These are phyloP conservation scores for Melanotaenia trifasciata DNA, from an alignment of 2,797 vertebrate species.

Conservation along the genomic window DNA sequence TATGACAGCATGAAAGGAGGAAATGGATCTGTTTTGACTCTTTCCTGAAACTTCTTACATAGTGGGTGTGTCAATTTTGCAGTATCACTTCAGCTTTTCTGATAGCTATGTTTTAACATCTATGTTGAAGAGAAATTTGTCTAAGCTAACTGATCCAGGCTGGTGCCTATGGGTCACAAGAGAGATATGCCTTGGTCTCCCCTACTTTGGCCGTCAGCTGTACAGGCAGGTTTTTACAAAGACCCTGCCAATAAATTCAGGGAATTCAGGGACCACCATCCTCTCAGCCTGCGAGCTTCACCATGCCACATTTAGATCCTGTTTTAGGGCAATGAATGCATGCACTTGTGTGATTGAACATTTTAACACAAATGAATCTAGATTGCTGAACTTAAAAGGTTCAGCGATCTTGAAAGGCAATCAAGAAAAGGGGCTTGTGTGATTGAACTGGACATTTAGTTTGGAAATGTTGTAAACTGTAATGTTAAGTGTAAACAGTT, in stretches of 20 bases:
- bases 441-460: neutral
- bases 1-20: conserved; percentile 12
- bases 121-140: conserved; percentile 5
- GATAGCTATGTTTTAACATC: conserved; percentile 31
- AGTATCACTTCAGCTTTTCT: conserved; percentile 2
- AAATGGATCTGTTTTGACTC: conserved; percentile 9
- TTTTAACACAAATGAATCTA: neutral
- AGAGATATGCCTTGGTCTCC: neutral
- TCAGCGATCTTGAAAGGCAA: no score
- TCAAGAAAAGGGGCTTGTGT: neutral
- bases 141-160: neutral
- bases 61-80: conserved; percentile 22
- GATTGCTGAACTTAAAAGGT: neutral
- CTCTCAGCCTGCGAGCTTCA: neutral
- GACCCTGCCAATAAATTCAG: neutral
- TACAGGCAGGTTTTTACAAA: neutral
- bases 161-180: neutral
- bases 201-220: neutral
- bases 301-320: neutral
- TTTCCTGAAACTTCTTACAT: neutral
- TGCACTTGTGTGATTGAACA: neutral
- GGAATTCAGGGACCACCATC: neutral
- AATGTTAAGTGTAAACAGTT: neutral
- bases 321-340: neutral
- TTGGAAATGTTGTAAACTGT: neutral